Evolutionary conservation across 92 coral and sea anemone species (phyloP).

Genomic region (Bergia puertoricense): DNA sequence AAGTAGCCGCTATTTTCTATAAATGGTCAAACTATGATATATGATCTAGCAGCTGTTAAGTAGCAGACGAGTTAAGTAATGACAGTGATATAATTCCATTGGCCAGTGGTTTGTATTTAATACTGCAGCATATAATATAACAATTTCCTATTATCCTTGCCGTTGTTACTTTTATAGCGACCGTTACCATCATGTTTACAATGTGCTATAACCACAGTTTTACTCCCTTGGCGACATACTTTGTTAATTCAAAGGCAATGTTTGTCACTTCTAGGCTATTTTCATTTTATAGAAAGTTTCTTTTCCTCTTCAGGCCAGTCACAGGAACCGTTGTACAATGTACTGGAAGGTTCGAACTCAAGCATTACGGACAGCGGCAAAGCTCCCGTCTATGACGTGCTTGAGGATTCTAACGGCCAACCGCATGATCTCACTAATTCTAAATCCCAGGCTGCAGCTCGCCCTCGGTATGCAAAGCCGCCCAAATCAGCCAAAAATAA

Average conservation of each 20-base stretch:
- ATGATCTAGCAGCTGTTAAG: no score
- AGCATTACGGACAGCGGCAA: neutral
- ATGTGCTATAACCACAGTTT: no score
- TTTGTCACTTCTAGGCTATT: neutral
- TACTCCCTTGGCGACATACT: neutral
- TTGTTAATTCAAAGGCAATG: neutral
- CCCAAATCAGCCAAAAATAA: neutral
- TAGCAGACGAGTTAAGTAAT: no score
- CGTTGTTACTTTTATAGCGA: no score
- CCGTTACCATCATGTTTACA: no score
- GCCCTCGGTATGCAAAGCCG: constrained; percentile 29
- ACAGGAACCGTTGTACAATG: constrained; percentile 16
- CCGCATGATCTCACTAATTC: neutral
- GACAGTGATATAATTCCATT: no score
- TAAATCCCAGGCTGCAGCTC: neutral
- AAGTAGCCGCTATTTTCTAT: no score
- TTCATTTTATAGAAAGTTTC: neutral
- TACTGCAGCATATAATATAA: no score
- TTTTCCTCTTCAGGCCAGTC: neutral
- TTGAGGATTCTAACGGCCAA: neutral
- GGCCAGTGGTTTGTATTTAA: no score
- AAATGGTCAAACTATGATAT: no score
- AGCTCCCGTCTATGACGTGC: constrained; percentile 12
- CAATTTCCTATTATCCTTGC: no score
- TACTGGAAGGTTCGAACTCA: constrained; percentile 25